Evolutionary conservation across 2,113 vertebrate species (phyloP).

Genomic region (Ptilonorhynchus violaceus): DNA sequence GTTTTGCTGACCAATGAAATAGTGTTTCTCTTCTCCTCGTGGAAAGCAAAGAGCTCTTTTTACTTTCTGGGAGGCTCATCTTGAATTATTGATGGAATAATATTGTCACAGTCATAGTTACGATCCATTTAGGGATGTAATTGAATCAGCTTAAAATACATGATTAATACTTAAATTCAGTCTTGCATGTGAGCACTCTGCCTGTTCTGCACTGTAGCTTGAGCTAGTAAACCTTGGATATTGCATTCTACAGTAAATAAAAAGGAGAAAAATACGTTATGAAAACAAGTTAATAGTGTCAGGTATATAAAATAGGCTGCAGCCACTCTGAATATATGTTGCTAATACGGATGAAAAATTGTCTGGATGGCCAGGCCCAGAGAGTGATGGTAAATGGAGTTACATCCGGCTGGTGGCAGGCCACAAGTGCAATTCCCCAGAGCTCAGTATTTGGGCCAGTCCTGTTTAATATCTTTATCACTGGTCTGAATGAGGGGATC

Average conservation of each 20-base stretch:
- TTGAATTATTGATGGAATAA: not conserved
- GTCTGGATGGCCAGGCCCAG: accelerated
- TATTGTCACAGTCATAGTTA: not conserved
- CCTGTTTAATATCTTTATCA: not conserved
- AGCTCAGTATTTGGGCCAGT: not conserved
- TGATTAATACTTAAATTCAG: not conserved
- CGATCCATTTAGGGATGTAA: not conserved
- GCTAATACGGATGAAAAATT: not conserved
- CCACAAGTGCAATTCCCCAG: not conserved
- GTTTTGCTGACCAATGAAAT: not conserved
- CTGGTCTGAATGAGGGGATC: not conserved
- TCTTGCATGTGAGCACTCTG: not conserved
- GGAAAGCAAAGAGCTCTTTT: not conserved
- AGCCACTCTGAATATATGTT: not conserved
- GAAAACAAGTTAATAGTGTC: not conserved
- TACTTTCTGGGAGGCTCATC: not conserved
- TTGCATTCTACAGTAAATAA: not conserved
- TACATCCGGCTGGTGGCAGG: accelerated
- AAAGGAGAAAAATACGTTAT: not conserved
- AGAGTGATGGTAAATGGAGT: not conserved
- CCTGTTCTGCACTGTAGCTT: not conserved
- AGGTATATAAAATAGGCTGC: not conserved
- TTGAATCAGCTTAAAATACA: not conserved
- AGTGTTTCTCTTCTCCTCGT: not conserved
- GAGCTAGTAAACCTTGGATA: not conserved